Conservation (phyloP, 2,888 invertebrate genomes). For the Aphidius colemani region DNA sequence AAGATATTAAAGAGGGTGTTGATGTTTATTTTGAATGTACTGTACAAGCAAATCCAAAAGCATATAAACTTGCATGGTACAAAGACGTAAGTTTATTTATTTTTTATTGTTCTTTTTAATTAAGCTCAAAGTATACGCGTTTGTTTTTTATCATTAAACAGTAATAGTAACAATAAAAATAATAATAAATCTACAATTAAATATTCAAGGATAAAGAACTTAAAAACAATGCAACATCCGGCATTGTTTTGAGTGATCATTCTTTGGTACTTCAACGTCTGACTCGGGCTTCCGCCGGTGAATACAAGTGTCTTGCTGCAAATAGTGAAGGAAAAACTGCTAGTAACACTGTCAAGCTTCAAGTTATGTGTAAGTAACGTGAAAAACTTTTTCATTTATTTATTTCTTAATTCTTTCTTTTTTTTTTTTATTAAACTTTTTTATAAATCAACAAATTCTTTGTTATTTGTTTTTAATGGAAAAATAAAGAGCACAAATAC, state of each 20-base stretch:
- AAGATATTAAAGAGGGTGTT: constrained; percentile 87
- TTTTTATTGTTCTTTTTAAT: not conserved
- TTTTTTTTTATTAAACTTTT: not conserved
- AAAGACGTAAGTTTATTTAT: constrained; percentile 74
- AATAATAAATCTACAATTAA: not conserved
- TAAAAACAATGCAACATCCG: constrained; percentile 80
- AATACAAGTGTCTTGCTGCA: constrained; percentile 84
- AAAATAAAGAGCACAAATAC: constrained; percentile 11
- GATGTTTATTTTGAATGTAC: constrained; percentile 89
- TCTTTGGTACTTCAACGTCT: constrained; percentile 85
- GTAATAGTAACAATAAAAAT: not conserved
- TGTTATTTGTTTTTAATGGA: constrained; percentile 1
- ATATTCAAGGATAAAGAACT: constrained; percentile 75
- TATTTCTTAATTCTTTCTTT: not conserved
- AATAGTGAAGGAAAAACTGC: constrained; percentile 79
- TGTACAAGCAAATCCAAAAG: constrained; percentile 82
- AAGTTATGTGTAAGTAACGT: constrained; percentile 63
- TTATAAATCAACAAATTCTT: no score
- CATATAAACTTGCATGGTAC: constrained; percentile 84
- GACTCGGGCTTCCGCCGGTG: constrained; percentile 80
- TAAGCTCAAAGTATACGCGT: constrained; percentile 64
- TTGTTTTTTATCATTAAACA: constrained; percentile 22
- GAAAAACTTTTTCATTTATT: not conserved
- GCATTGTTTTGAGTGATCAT: constrained; percentile 83
- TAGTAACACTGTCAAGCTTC: constrained; percentile 62